Conservation (phyloP, 2,113 vertebrate species). For the Atlantisia rogersi region DNA sequence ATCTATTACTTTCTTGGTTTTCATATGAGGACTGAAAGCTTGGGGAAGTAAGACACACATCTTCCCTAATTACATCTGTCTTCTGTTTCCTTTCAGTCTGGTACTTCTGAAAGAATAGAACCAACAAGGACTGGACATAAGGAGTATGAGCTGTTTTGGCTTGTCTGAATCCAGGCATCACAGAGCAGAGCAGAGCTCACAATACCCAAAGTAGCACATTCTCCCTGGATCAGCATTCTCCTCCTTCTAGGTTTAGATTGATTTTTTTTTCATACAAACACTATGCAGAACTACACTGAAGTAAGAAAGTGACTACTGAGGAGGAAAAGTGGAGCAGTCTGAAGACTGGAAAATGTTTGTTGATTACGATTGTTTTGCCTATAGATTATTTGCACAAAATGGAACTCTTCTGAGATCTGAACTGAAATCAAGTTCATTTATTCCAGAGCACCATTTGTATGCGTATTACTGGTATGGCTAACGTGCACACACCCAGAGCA, state of each 20-base stretch:
- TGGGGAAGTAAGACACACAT: neutral
- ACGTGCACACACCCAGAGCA: neutral
- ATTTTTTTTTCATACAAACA: neutral
- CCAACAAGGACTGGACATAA: neutral
- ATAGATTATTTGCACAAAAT: neutral
- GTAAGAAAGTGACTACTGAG: neutral
- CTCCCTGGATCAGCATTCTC: neutral
- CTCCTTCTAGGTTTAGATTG: neutral
- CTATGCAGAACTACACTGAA: neutral
- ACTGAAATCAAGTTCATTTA: neutral
- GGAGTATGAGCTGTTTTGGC: neutral
- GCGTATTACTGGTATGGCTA: rapidly evolving
- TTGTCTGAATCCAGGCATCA: neutral
- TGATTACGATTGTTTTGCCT: neutral
- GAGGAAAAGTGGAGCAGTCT: neutral
- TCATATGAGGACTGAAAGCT: neutral
- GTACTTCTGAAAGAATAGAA: neutral
- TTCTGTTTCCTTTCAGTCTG: neutral
- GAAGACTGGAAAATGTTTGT: neutral
- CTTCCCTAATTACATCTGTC: neutral
- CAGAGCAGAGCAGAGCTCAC: neutral
- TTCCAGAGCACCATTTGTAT: neutral
- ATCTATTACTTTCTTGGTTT: neutral
- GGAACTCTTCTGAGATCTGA: neutral
- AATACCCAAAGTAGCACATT: neutral